Evolutionary conservation across 2,797 vertebrate genomes (phyloP), one percentile per base, ranked within the genome.

Genomic region (Allobates femoralis): DNA sequence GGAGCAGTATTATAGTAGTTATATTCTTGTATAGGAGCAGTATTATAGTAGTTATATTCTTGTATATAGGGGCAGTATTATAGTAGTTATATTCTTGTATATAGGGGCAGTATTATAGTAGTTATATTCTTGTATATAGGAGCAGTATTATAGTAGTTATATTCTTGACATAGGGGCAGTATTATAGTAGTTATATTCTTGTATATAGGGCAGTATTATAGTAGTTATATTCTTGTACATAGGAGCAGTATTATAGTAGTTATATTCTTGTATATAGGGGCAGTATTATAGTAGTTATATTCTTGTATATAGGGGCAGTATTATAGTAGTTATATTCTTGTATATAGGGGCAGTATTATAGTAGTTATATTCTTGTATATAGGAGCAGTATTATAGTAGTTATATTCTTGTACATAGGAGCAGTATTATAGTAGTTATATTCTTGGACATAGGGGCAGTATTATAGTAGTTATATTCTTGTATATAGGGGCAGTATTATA

Each of bases 1-100:
- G n/a, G n/a, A n/a, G n/a, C n/a, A n/a, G n/a, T n/a, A 32, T 34
- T 67, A 67, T 67, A 67, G 64, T 67, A 67, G 30, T 67, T 67
- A 62, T 62, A 62, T 62, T 28, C 60, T 62, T 62, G n/a, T 62
- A 62, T 62, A 41, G 50, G 50, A 3, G 62, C 62, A 66, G 62
- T 66, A 66, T 66, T 66, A 66, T 66, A 30, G 28, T 66, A 66
- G 62, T 66, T 32, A 66, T 66, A 66, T 66, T 66, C 28, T 32
- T 66, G 62, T 66, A 66, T 8, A 66, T 30, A 66, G 62, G 62
- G 18, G 28, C 28, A 32, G 62, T 66, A 66, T 66, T 66, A 66
- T 66, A 66, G 62, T 66, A 66, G 62, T 66, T 32, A 66, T 66
- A 30, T 66, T 66, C 62, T 32, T 66, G 62, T 66, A 66, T 8